Conservation (phyloP, 2,113 vertebrate species). For the Jacana jacana region DNA sequence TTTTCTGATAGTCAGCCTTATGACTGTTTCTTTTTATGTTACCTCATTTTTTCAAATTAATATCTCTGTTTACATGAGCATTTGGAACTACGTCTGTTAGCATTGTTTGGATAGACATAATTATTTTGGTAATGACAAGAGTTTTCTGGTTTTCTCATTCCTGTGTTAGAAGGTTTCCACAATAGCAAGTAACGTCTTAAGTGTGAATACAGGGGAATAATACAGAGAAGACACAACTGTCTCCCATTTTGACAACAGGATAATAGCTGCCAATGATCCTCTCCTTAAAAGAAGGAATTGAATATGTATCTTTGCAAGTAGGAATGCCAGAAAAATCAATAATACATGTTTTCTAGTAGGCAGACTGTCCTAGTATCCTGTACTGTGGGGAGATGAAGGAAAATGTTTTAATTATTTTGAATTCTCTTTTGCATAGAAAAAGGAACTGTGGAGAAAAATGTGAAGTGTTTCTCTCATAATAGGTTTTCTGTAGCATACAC, state of each 20-base stretch:
- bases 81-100: not conserved
- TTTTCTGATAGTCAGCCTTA: not conserved
- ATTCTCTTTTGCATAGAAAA: not conserved
- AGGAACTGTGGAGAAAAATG: not conserved
- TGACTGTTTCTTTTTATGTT: not conserved
- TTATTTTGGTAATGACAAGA: not conserved
- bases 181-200: not conserved
- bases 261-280: not conserved
- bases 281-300: not conserved
- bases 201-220: not conserved
- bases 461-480: not conserved
- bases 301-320: not conserved
- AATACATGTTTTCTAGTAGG: not conserved
- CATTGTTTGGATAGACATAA: not conserved
- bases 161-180: not conserved
- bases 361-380: not conserved
- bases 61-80: not conserved
- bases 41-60: not conserved
- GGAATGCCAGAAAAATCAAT: not conserved
- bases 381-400: not conserved
- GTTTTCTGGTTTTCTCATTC: not conserved
- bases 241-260: not conserved
- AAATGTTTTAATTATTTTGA: constrained; percentile 2
- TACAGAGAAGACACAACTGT: not conserved
- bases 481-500: not conserved